A percentile compares a stretch with the other conserved stretches of the same genome.
phyloP scores from a whole-genome alignment of 35 echinoderm and acorn worm genomes.

The Stichopus chloronotus region DNA sequence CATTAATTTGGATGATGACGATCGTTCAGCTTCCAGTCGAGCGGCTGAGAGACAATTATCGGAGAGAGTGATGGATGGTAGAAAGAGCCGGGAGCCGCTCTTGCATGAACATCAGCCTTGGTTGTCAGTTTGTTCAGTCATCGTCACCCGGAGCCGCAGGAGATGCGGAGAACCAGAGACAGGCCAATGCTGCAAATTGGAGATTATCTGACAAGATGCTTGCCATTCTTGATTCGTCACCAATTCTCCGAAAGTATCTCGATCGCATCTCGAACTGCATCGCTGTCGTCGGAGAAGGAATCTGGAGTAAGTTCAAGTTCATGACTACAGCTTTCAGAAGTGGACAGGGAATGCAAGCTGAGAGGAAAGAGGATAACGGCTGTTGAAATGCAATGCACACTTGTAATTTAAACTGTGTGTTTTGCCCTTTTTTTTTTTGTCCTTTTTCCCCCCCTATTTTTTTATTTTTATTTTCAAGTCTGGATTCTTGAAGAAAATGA shows the following conservation, averaged over 20 bases:
- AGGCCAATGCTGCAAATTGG: neutral
- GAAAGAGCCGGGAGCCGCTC: slow-evolving; percentile 25
- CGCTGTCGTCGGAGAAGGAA: neutral
- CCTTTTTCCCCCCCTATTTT: neutral
- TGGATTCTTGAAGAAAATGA: neutral
- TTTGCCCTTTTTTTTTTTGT: neutral
- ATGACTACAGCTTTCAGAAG: too few relatives aligned
- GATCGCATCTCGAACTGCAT: neutral
- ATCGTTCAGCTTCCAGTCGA: slow-evolving; percentile 28
- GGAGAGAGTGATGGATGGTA: slow-evolving; percentile 36
- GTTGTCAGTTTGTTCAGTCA: slow-evolving; percentile 42
- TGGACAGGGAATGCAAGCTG: too few relatives aligned
- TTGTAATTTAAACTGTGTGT: neutral
- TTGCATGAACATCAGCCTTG: slow-evolving; percentile 35
- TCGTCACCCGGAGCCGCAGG: neutral
- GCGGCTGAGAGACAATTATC: slow-evolving; percentile 38
- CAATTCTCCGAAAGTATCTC: neutral
- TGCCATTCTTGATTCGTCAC: slow-evolving; percentile 24
- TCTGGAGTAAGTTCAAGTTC: neutral
- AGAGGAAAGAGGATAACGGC: too few relatives aligned
- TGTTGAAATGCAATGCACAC: too few relatives aligned
- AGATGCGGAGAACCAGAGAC: neutral
- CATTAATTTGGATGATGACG: slow-evolving; percentile 48
- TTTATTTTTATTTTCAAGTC: too few relatives aligned
- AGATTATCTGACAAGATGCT: slow-evolving; percentile 44